These are phyloP conservation scores for Troides oblongomaculatus DNA, from an alignment of 2,888 invertebrate species.

Conservation along the genomic window DNA sequence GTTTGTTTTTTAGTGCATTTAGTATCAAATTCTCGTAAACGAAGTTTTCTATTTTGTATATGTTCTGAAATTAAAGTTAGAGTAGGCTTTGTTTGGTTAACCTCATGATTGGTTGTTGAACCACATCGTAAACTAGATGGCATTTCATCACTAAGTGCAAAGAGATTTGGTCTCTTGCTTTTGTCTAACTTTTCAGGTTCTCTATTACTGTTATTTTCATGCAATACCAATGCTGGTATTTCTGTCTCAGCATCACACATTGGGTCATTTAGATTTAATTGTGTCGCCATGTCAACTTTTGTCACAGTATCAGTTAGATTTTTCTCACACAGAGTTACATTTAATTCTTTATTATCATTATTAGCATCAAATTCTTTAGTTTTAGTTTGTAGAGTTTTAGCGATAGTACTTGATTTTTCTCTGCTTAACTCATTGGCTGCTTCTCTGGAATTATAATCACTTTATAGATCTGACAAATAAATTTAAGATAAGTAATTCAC, in stretches of 20 bases:
- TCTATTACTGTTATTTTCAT: conserved; percentile 52
- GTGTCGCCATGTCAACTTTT: conserved; percentile 64
- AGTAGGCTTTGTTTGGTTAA: conserved; percentile 48
- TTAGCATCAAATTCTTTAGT: conserved; percentile 38
- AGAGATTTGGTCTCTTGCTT: conserved; percentile 57
- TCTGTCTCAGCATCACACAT: conserved; percentile 57
- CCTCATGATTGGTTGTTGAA: conserved; percentile 39
- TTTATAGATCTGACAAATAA: neutral
- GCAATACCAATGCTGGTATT: conserved; percentile 52
- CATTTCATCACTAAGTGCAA: conserved; percentile 74
- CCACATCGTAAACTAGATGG: conserved; percentile 62
- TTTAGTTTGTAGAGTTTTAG: conserved; percentile 43
- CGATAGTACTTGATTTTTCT: conserved; percentile 54
- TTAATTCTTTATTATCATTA: conserved; percentile 33
- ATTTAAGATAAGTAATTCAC: neutral
- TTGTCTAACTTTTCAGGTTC: conserved; percentile 52
- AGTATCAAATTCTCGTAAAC: conserved; percentile 53
- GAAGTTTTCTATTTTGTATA: conserved; percentile 61
- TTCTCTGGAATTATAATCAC: conserved; percentile 51
- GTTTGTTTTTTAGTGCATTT: conserved; percentile 42
- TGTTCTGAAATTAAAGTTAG: conserved; percentile 67
- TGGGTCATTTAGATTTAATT: conserved; percentile 57
- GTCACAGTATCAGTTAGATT: conserved; percentile 35
- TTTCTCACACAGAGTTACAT: conserved; percentile 34
- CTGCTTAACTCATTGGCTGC: conserved; percentile 67